Conservation (phyloP, 2,113 vertebrate genomes). For the Cisticola juncidis region DNA sequence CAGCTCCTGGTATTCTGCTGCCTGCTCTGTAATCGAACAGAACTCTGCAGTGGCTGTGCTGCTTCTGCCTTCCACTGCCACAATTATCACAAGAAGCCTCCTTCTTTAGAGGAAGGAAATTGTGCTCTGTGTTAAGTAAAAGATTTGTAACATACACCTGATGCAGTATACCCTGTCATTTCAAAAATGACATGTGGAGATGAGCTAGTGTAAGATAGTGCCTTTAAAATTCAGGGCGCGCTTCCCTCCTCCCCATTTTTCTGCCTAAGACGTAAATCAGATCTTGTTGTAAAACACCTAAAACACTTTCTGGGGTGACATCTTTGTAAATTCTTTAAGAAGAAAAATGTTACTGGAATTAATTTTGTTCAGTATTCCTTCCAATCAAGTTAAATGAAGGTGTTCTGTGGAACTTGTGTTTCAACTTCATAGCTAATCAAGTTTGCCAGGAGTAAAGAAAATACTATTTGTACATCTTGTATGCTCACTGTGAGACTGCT, state of each 20-base stretch:
- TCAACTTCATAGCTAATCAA: conserved; percentile 33
- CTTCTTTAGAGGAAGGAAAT: background rate
- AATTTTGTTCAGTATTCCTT: conserved; percentile 34
- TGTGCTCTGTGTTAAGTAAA: background rate
- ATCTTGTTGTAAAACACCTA: conserved; percentile 35
- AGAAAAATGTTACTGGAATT: conserved; percentile 32
- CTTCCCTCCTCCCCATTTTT: conserved; percentile 9
- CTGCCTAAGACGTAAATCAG: conserved; percentile 24
- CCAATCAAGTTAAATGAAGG: conserved; percentile 49
- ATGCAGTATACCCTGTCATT: background rate
- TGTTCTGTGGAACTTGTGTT: conserved; percentile 37
- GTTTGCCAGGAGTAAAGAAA: conserved; percentile 25
- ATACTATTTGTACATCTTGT: background rate
- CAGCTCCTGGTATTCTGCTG: background rate
- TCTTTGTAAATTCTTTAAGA: conserved; percentile 33
- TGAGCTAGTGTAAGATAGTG: background rate
- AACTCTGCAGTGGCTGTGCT: background rate
- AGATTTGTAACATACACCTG: background rate
- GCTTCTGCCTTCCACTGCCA: background rate
- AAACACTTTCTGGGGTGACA: conserved; percentile 18
- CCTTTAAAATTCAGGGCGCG: conserved; percentile 56
- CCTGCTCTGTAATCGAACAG: background rate
- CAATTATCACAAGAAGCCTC: background rate
- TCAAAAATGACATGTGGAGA: conserved; percentile 23
- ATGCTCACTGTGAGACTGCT: background rate